A percentile compares a stretch with the other conserved stretches of the same genome.
Evolutionary conservation across 2,797 vertebrate genomes (phyloP).

Genomic region (Peromyscus aztecus): DNA sequence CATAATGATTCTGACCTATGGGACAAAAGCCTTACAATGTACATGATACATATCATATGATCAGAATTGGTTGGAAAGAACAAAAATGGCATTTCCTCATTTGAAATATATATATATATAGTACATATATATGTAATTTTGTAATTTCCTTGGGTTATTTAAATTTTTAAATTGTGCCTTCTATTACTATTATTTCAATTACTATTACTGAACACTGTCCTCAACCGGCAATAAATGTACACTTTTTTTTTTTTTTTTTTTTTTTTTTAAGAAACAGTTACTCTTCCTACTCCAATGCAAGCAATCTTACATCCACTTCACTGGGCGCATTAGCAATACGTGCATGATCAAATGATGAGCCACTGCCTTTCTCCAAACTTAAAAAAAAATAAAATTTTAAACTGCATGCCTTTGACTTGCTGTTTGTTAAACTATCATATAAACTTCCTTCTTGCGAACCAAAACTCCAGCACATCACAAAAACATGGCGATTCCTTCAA

Average conservation of each 20-base stretch:
- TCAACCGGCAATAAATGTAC: slow-evolving; percentile 23
- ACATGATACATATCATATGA: neutral
- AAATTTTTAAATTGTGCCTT: neutral
- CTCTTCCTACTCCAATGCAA: neutral
- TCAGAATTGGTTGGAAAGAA: neutral
- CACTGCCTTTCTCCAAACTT: neutral
- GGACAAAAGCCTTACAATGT: neutral
- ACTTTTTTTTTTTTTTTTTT: neutral
- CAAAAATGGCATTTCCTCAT: neutral
- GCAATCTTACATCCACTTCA: slow-evolving; percentile 8
- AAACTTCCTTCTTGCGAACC: neutral
- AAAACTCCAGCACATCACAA: neutral
- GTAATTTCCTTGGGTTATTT: neutral
- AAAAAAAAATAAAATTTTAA: slow-evolving; percentile 27
- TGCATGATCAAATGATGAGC: slow-evolving; percentile 4
- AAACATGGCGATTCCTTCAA: neutral
- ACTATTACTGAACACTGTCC: neutral
- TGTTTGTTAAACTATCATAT: slow-evolving; percentile 16
- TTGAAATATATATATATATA: neutral
- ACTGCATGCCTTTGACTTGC: neutral
- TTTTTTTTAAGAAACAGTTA: neutral
- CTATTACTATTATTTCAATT: neutral
- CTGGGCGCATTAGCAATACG: neutral
- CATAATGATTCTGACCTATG: slow-evolving; percentile 7
- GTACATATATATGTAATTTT: neutral